These are phyloP conservation scores for Hemichromis elongatus DNA, from an alignment of 2,113 vertebrate species.

Conservation along the genomic window DNA sequence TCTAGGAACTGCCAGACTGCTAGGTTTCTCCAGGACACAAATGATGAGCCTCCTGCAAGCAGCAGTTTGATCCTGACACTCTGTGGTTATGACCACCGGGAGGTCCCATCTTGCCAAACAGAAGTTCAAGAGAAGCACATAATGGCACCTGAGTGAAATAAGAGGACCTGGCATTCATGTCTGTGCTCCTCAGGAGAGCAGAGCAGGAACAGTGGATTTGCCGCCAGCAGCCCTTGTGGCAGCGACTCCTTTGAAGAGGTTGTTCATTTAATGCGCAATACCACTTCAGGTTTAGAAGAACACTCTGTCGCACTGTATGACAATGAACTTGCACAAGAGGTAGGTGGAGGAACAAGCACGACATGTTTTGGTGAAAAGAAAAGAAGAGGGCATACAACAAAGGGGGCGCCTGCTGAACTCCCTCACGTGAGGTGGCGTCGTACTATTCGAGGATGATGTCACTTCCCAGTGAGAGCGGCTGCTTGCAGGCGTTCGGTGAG, in stretches of 20 bases:
- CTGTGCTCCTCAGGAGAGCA: background rate
- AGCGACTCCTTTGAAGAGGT: background rate
- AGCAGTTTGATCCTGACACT: background rate
- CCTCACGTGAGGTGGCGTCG: background rate
- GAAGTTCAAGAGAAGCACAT: background rate
- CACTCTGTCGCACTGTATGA: background rate
- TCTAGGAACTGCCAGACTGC: background rate
- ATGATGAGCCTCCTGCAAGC: background rate
- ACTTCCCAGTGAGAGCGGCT: constrained; percentile 11
- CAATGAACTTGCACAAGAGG: background rate
- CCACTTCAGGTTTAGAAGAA: background rate
- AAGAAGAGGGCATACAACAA: background rate
- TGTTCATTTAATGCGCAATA: background rate
- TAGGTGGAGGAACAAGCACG: background rate
- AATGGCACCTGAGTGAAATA: background rate
- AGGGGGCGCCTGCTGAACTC: background rate
- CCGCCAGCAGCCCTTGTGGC: background rate
- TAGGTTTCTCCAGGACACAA: background rate
- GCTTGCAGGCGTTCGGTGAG: constrained; percentile 38
- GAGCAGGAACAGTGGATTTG: background rate
- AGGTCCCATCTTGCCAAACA: background rate
- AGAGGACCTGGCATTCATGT: background rate
- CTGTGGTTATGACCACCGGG: background rate
- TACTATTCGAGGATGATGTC: background rate
- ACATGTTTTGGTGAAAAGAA: background rate